Percentiles rank a stretch among this genome's conserved stretches.
These are phyloP conservation scores for Drosophila niveifrons DNA, from an alignment of 2,888 invertebrate genomes.

Conservation along the genomic window DNA sequence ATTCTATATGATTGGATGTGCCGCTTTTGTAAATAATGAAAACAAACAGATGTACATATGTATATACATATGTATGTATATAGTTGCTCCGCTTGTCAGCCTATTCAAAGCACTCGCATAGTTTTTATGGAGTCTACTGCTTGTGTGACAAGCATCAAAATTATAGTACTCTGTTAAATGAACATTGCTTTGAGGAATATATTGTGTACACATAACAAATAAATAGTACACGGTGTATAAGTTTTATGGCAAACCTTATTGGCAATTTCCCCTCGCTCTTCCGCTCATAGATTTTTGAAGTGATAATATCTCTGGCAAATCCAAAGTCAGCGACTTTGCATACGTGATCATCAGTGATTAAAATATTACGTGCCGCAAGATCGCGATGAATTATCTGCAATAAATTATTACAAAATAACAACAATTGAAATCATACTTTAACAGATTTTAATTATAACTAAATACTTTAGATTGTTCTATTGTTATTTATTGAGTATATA, in stretches of 20 bases:
- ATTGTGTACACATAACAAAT: neutral
- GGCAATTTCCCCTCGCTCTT: slow-evolving; percentile 93
- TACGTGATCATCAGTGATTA: slow-evolving; percentile 94
- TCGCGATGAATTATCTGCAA: slow-evolving; percentile 94
- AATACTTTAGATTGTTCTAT: too few species aligned
- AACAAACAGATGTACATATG: too few species aligned
- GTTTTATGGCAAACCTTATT: slow-evolving; percentile 87
- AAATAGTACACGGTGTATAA: neutral
- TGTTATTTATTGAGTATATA: too few species aligned
- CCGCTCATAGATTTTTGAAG: slow-evolving; percentile 94
- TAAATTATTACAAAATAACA: neutral
- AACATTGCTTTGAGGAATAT: neutral
- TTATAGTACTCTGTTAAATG: neutral
- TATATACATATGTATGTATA: too few species aligned
- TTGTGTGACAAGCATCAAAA: neutral
- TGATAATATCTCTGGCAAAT: slow-evolving; percentile 95
- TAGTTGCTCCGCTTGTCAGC: neutral
- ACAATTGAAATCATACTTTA: too few species aligned
- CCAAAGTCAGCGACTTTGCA: slow-evolving; percentile 98
- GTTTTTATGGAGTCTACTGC: neutral
- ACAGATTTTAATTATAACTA: neutral
- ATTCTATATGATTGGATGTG: too few species aligned
- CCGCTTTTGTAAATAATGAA: too few species aligned
- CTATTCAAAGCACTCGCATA: neutral
- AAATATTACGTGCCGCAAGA: slow-evolving; percentile 94